Evolutionary conservation across 2,888 invertebrate species (phyloP), one percentile per base, ranked within the genome.

Genomic region (Galeopsomyia nigrocyanea): DNA sequence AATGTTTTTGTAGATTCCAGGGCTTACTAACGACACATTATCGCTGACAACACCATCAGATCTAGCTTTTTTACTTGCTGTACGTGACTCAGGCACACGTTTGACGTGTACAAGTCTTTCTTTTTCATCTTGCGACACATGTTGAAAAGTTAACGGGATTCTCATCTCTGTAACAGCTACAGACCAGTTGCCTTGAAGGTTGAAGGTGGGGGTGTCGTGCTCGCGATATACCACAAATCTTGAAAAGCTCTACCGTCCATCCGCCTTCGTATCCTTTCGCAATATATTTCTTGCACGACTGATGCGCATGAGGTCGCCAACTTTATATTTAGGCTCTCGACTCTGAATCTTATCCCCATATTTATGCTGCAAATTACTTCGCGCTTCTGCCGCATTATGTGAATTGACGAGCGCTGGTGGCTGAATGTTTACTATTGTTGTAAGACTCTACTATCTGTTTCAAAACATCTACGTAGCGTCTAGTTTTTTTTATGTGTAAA

Each of bases 101-200:
- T 22, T 31, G 7, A 57, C n/a, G n/a, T 0, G 16, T 2, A 57
- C 60, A 46, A 58, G 5, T n/a, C n/a, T n/a, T n/a, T n/a, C n/a
- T n/a, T n/a, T n/a, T n/a, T n/a, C n/a, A n/a, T n/a, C n/a, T n/a
- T n/a, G 16, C 6, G 58, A 17, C 21, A 49, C 22, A n/a, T 7
- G 62, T 1, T 62, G 26, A 16, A 49, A 50, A 47, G 62, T 50
- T 2, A 62, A 26, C 90, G 90, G 80, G 77, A 75, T 56, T 87
- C 77, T 71, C 31, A 79, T 73, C 69, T 80, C 78, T 9, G 68
- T 56, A 16, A 78, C 22, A 50, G 64, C 79, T 0, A 81, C 77
- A 63, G 73, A 77, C 80, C 79, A 82, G 19, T 77, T 65, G n/a
- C 78, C 79, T 3, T 75, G 47, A 31, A 80, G 73, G 46, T 58